Base-by-base conservation (phyloP, 1,140 invertebrate species). In the Lithobius niger region DNA sequence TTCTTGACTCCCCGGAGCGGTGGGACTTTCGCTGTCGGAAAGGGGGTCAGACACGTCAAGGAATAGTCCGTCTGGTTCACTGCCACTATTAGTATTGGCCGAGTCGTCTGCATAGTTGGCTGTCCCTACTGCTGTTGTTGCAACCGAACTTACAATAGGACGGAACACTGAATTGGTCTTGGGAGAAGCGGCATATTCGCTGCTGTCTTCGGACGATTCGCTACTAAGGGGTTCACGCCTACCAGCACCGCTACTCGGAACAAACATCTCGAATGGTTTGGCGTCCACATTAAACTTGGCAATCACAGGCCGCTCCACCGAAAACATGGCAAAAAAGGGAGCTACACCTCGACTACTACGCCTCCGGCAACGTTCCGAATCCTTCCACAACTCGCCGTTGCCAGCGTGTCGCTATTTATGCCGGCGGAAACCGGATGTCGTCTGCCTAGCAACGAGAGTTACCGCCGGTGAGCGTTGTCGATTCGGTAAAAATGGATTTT, bases 211-310 rank as follows among this genome's bases (percentile, higher is more conserved):
- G 10, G 48, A 50, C 16, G 48, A 50, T 50, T 50, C 48, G 21
- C 48, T 50, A 26, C 48, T 50, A 6, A 50, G 25, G 3, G 48
- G 22, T 19, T 25, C 22, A 24, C 48, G 21, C n/a, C 31, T 36
- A n/a, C n/a, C n/a, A 13, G 22, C 6, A 6, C 6, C 6, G 25
- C 24, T 27, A 4, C 4, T 50, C 3, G 48, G 48, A n/a, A 50
- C 3, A 4, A 10, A 26, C 24, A 50, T 25, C 27, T 50, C 48
- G 25, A 50, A 50, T 10, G 48, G 48, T 27, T 50, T 50, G 3
- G 48, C 48, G 27, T 50, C 24, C 13, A 50, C 48, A 26, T 50
- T 50, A 27, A 50, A 50, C 19, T 50, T 50, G 13, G 48, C 3
- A 25, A 27, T 10, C 13, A 19, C 6, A 3, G 13, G 24, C 3